Base-by-base conservation (phyloP, 2,113 vertebrate genomes). In the Piaya cayana region DNA sequence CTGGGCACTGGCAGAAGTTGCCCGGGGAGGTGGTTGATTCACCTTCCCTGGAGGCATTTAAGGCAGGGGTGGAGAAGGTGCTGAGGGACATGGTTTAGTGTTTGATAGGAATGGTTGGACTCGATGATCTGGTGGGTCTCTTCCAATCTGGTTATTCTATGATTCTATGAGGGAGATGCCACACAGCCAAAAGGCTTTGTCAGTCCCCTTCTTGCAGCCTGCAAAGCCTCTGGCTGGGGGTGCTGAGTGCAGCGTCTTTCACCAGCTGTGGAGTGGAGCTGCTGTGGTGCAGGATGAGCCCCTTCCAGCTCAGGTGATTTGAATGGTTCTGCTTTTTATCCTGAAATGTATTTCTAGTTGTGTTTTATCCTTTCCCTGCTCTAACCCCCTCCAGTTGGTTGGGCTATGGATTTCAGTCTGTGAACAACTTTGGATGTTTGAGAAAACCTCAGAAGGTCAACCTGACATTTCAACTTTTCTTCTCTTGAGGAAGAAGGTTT, bases 401-500 rank as follows among this genome's bases (percentile, higher is more conserved):
- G 69, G 76, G 64, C 85, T 92, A 79, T 25, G 64, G 67, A 49
- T 56, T 82, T n/a, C 80, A 37, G 14, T 59, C 49, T 52, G 56
- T 12, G 83, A 84, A 58, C 42, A 32, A 26, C 80, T 86, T 68
- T 59, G 90, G 47, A 5, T 93, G 88, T 56, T 78, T 83, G 79
- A 94, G 82, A 78, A 9, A 56, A 88, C 80, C 60, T 49, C 22
- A 62, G 93, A 90, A 88, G 75, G 92, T 94, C 93, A 94, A 30
- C 20, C 18, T 92, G 93, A 96, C 86, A 79, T 93, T 94, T 83
- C 77, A 65, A 68, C 64, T 95, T 88, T 67, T 80, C 56, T 71
- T 83, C 89, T 79, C 83, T 94, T 26, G 23, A 15, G 77, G 86
- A 96, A 77, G 81, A 71, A 91, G 67, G 82, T 56, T 95, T 88